Evolutionary conservation across 2,888 invertebrate species (phyloP).

Genomic region (Hydropsyche betteni): DNA sequence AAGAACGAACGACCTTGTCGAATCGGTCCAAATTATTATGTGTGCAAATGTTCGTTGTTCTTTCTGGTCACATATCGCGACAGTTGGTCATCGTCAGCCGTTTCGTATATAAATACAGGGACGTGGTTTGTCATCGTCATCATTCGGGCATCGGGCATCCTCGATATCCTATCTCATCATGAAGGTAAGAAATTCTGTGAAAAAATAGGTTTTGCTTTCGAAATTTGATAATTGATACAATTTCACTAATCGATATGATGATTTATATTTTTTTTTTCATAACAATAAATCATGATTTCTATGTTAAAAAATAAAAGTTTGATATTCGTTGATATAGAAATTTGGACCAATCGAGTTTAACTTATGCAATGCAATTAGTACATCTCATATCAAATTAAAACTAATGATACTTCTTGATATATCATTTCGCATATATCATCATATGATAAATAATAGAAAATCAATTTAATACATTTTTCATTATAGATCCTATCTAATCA

Average conservation of each 20-base stretch:
- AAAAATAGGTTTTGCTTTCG: not conserved
- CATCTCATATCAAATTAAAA: slow-evolving; percentile 7
- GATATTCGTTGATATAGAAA: not conserved
- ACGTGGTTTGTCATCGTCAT: slow-evolving; percentile 24
- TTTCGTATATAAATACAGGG: slow-evolving; percentile 37
- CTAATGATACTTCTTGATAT: not conserved
- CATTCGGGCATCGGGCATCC: slow-evolving; percentile 35
- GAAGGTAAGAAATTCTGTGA: slow-evolving; percentile 25
- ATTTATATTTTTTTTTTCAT: no score
- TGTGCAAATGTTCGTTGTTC: slow-evolving; percentile 33
- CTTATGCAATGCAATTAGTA: slow-evolving; percentile 13
- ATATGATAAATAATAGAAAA: no score
- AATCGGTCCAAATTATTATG: slow-evolving; percentile 33
- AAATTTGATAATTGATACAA: no score
- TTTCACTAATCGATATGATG: no score
- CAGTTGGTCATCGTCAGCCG: slow-evolving; percentile 35
- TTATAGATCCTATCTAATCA: not conserved
- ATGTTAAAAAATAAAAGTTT: not conserved
- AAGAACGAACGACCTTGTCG: slow-evolving; percentile 31
- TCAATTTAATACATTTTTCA: no score
- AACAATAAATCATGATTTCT: not conserved
- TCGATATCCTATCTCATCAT: slow-evolving; percentile 30
- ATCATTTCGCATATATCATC: no score
- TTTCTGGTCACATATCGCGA: slow-evolving; percentile 40
- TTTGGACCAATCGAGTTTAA: not conserved